Base-by-base conservation (phyloP, 2,888 invertebrate genomes). In the Zygothrica quintamaculata region DNA sequence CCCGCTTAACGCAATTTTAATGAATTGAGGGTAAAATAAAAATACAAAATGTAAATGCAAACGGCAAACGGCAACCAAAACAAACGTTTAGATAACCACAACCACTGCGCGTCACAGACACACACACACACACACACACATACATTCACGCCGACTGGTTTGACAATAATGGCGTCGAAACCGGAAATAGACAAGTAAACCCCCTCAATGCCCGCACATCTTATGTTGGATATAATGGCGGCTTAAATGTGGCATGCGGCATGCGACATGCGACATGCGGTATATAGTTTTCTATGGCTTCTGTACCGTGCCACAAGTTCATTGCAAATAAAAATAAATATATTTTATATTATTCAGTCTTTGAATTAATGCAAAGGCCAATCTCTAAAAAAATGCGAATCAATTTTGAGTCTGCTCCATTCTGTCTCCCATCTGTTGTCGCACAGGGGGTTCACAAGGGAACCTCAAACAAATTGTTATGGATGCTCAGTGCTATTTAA, bases 241-340 rank as follows among this genome's bases (percentile, higher is more conserved):
- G 73, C 79, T 79, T 85, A 70, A 79, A 70, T 74, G 79, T 72
- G 62, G 18, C 67, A 65, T 81, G 64, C 40, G 61, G 34, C 37
- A 33, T 51, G 67, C 8, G 39, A 44, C 29, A 58, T 59, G 51
- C 26, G 56, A 43, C 29, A 31, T 36, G 50, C 56, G 44, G 42
- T 55, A 61, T n/a, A 51, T 59, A 31, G 46, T 50, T 71, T 48
- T 26, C 53, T 42, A 31, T 42, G 58, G 39, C 47, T 39, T 25
- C 7, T 22, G 15, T 56, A 46, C 31, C 11, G 9, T 53, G 65
- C 56, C 55, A 42, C 60, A 64, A 70, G 66, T 78, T 82, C 73
- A 79, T 56, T 67, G 84, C 84, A 73, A 73, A 80, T 82, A 82
- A 73, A 71, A 74, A 68, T 68, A 81, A 81, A 84, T 68, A 74